Evolutionary conservation across 2,113 vertebrate species (phyloP).

Genomic region (Heliornis fulica): DNA sequence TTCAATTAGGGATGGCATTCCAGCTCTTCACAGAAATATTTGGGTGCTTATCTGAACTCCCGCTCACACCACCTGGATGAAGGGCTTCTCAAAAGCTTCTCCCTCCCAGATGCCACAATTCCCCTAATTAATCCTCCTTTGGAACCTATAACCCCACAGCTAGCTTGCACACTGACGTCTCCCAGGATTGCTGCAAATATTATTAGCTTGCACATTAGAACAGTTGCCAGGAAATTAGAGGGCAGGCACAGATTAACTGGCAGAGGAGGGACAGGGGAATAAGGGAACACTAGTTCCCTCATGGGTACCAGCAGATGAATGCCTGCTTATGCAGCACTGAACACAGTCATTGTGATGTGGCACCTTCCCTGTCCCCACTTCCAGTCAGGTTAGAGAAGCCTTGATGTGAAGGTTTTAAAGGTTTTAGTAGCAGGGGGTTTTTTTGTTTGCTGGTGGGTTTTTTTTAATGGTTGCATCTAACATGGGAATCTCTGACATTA

Average conservation of each 20-base stretch:
- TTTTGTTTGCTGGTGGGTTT: too few relatives aligned
- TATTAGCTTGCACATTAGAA: constrained; percentile 10
- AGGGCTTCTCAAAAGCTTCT: not conserved
- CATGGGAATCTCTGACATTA: not conserved
- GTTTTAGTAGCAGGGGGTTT: not conserved
- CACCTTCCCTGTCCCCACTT: not conserved
- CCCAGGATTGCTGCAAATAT: constrained; percentile 12
- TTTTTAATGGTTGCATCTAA: not conserved
- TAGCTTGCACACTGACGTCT: not conserved
- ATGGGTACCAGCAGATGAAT: not conserved
- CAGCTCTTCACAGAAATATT: not conserved
- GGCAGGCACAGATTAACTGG: constrained; percentile 21
- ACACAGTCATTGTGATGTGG: not conserved
- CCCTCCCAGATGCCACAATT: not conserved
- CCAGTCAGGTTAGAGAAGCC: not conserved
- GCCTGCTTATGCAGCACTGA: not conserved
- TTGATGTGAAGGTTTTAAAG: not conserved
- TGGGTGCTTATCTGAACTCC: not conserved
- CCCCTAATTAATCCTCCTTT: constrained; percentile 11
- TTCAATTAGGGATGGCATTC: not conserved
- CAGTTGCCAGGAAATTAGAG: constrained; percentile 43
- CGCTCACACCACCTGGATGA: not conserved
- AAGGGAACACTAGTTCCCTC: constrained; percentile 10
- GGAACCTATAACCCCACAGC: not conserved
- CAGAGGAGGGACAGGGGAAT: not conserved